These are phyloP conservation scores for Microplitis demolitor DNA, from an alignment of 1,140 invertebrate genomes.

Conservation along the genomic window DNA sequence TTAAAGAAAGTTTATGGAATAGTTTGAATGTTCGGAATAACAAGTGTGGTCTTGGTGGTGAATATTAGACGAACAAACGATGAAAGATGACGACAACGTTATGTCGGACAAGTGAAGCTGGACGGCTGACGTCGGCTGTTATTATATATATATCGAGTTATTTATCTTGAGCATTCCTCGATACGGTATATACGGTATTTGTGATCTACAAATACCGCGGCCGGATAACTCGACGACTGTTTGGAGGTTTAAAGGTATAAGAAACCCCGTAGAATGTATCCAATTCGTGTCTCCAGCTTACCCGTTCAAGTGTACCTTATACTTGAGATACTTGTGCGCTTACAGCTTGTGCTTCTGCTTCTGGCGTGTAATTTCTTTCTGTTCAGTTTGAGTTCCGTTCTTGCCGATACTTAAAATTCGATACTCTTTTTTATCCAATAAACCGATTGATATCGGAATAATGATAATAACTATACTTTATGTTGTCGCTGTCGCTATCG, in stretches of 20 bases:
- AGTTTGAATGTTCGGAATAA: too few relatives aligned
- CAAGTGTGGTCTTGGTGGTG: too few relatives aligned
- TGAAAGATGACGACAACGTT: too few relatives aligned
- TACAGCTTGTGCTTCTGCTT: too few relatives aligned
- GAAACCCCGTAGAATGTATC: neutral
- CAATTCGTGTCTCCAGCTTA: neutral
- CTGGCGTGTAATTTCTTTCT: neutral
- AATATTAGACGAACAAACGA: too few relatives aligned
- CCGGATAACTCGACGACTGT: neutral
- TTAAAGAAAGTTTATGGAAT: too few relatives aligned
- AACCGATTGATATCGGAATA: neutral
- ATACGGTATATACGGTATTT: slow-evolving; percentile 9
- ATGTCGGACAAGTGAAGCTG: too few relatives aligned
- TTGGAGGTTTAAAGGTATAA: neutral
- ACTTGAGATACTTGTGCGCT: too few relatives aligned
- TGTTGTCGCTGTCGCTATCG: neutral
- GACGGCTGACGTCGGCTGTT: too few relatives aligned
- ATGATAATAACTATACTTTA: neutral
- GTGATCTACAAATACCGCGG: neutral
- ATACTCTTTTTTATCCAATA: neutral
- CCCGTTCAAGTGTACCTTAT: too few relatives aligned
- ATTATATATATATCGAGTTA: neutral
- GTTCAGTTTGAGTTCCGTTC: neutral
- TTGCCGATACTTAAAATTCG: neutral
- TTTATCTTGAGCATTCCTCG: slow-evolving; percentile 8